Evolutionary conservation across 2,888 invertebrate species (phyloP).

Genomic region (Zygaena filipendulae): DNA sequence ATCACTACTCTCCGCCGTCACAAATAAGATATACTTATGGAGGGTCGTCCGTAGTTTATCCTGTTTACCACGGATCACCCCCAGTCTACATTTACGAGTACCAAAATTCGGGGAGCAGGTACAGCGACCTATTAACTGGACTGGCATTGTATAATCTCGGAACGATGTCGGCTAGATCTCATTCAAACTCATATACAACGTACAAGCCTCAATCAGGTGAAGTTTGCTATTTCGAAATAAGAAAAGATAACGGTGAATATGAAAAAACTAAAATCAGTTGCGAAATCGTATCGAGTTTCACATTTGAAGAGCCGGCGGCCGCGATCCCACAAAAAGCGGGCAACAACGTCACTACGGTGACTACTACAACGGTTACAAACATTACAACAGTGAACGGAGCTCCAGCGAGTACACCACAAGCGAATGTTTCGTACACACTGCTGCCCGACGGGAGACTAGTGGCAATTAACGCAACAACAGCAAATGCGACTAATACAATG

Average conservation of each 20-base stretch:
- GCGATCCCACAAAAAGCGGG: constrained; percentile 18
- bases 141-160: constrained; percentile 51
- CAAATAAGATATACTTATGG: constrained; percentile 44
- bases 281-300: constrained; percentile 47
- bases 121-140: constrained; percentile 47
- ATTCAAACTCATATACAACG: too few relatives aligned
- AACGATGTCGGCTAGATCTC: constrained; percentile 31
- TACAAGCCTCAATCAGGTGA: constrained; percentile 43
- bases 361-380: constrained; percentile 42
- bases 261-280: constrained; percentile 56
- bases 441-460: constrained; percentile 45
- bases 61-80: constrained; percentile 44
- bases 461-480: constrained; percentile 26
- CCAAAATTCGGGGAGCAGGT: constrained; percentile 52
- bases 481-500: constrained; percentile 20
- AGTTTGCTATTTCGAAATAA: constrained; percentile 48
- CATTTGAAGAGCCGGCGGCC: constrained; percentile 31
- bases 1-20: constrained; percentile 47
- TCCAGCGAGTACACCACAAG: constrained; percentile 13
- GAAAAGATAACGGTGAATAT: constrained; percentile 48
- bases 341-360: constrained; percentile 31
- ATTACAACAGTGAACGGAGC: constrained; percentile 34
- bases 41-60: constrained; percentile 32
- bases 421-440: constrained; percentile 30
- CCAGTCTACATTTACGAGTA: constrained; percentile 52